Evolutionary conservation across 2,888 invertebrate species (phyloP).

Genomic region (Aphrophora alni): DNA sequence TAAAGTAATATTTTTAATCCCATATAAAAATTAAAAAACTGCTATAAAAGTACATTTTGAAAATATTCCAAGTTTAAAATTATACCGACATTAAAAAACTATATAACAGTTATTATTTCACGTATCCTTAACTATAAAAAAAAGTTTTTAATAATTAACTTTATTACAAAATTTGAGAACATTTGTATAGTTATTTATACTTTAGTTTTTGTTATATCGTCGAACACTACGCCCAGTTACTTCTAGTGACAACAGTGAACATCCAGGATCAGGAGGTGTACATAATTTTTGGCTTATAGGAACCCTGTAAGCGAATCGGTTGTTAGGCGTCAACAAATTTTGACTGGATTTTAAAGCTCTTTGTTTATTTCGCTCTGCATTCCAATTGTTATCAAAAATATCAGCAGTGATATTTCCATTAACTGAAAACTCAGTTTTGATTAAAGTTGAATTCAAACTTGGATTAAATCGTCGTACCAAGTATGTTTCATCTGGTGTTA

Average conservation of each 20-base stretch:
- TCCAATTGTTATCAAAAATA: not conserved
- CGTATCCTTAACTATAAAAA: too few species aligned
- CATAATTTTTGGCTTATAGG: not conserved
- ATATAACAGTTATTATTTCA: too few species aligned
- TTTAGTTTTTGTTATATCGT: not conserved
- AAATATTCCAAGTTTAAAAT: too few species aligned
- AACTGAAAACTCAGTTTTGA: not conserved
- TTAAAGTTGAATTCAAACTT: not conserved
- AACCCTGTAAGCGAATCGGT: not conserved
- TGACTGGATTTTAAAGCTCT: not conserved
- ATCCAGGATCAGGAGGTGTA: not conserved
- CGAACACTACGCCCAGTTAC: not conserved
- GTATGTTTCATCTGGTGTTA: not conserved
- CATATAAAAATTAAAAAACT: too few species aligned
- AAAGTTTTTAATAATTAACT: too few species aligned
- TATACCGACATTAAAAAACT: too few species aligned
- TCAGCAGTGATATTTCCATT: not conserved
- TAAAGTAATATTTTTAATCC: too few species aligned
- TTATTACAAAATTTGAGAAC: too few species aligned
- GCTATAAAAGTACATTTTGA: too few species aligned
- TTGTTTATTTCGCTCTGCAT: not conserved
- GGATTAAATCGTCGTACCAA: not conserved
- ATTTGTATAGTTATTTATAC: too few species aligned
- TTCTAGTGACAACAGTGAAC: not conserved
- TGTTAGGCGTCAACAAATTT: not conserved